phyloP scores from a whole-genome alignment of 2,113 vertebrate genomes.

The Amblyornis subalaris region DNA sequence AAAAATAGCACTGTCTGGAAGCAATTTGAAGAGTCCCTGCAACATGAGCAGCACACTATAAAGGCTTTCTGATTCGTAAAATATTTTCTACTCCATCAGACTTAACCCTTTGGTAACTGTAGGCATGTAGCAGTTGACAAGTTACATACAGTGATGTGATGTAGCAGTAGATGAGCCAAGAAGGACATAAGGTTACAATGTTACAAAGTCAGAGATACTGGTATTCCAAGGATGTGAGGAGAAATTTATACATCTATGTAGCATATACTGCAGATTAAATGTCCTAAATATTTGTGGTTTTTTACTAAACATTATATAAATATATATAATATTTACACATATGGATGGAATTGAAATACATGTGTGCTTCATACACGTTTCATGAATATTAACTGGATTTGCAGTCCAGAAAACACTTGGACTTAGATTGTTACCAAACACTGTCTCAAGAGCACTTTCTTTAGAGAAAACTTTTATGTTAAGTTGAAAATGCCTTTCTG shows the following conservation, averaged over 20 bases:
- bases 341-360: neutral
- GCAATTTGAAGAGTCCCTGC: constrained; percentile 42
- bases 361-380: neutral
- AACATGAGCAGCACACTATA: neutral
- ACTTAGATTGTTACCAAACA: neutral
- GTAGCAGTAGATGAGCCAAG: neutral
- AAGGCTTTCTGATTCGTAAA: constrained; percentile 14
- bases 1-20: constrained; percentile 67
- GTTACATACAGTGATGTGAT: neutral
- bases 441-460: neutral
- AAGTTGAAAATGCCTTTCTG: neutral
- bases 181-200: neutral
- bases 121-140: neutral
- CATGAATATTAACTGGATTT: neutral
- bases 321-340: neutral
- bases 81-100: neutral
- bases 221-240: neutral
- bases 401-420: neutral
- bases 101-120: neutral
- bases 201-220: neutral
- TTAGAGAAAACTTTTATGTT: neutral
- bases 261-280: neutral
- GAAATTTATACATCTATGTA: neutral
- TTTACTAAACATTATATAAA: neutral
- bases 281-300: neutral